Conservation (phyloP, 2,797 vertebrate genomes). For the Bovichtus variegatus region DNA sequence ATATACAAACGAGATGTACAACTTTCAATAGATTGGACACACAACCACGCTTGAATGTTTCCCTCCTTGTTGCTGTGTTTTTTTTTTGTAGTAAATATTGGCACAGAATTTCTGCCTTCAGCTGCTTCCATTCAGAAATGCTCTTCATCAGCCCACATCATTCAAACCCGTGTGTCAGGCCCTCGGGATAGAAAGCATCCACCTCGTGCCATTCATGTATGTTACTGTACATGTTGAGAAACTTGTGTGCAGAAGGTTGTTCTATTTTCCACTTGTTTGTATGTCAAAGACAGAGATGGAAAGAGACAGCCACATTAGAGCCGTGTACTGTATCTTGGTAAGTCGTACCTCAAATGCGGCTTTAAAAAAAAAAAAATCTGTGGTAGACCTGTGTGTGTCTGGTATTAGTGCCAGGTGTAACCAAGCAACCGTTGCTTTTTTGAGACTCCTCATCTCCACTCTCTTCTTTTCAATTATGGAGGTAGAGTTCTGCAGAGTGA, state of each 20-base stretch:
- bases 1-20: neutral
- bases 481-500: slow-evolving; percentile 23
- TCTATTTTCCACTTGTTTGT: slow-evolving; percentile 4
- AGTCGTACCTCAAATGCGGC: slow-evolving; percentile 1
- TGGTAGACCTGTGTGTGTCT: slow-evolving; percentile 51
- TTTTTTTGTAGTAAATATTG: neutral
- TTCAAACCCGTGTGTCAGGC: neutral
- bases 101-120: neutral
- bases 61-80: neutral
- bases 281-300: neutral
- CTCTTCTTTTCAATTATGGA: slow-evolving; percentile 50
- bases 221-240: neutral
- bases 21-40: neutral
- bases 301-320: neutral
- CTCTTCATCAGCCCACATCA: slow-evolving; percentile 11
- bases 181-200: slow-evolving; percentile 1
- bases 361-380: too few species aligned
- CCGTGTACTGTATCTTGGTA: neutral
- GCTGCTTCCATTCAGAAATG: slow-evolving; percentile 9
- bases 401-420: slow-evolving; percentile 67
- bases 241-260: neutral
- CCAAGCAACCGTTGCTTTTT: slow-evolving; percentile 76
- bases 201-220: neutral
- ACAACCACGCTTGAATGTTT: neutral
- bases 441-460: slow-evolving; percentile 55